Evolutionary conservation across 2,888 invertebrate genomes (phyloP), one percentile per base, ranked within the genome.

Genomic region (Caenorhabditis sp.): DNA sequence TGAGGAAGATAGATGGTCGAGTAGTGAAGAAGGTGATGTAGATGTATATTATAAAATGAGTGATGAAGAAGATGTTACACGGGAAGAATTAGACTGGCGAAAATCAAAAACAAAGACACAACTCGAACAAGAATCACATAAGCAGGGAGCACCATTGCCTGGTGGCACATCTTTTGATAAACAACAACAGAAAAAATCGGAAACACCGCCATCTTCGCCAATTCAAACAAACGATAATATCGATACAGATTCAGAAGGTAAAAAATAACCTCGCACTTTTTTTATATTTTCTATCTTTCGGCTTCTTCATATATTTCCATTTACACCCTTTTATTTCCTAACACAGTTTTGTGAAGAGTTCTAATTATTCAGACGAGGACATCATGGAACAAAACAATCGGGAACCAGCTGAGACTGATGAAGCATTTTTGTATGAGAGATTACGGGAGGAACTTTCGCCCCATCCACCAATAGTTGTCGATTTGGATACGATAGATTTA

Each of bases 371-470:
- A 65, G 80, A 81, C 27, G 76, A 67, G 23, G 70, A 67, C 14
- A 76, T 63, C 23, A 72, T 70, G 20, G 63, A 67, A 23, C 67
- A 62, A 60, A 21, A 67, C 10, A 74, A 77, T 20, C 78, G 78
- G 27, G 73, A 74, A 36, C 67, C 75, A n/a, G 58, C 50, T 1
- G 68, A 63, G 26, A 65, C 75, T 49, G 73, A 69, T 49, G 77
- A 77, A 20, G 72, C 69, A n/a, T 75, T 76, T 23, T 77, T 80
- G 27, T 86, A 86, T 69, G 84, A 86, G 60, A 76, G 85, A 59
- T 76, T 86, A 7, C 74, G 80, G 26, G 86, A 86, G 70, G 80
- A 82, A 56, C 57, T 68, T 1, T 83, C 84, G 7, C 83, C 85
- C 8, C 75, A 81, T 36, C 84, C 84, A 10, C 82, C 75, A 23